Base-by-base conservation (phyloP, 2,113 vertebrate genomes). In the Eubucco bourcierii region DNA sequence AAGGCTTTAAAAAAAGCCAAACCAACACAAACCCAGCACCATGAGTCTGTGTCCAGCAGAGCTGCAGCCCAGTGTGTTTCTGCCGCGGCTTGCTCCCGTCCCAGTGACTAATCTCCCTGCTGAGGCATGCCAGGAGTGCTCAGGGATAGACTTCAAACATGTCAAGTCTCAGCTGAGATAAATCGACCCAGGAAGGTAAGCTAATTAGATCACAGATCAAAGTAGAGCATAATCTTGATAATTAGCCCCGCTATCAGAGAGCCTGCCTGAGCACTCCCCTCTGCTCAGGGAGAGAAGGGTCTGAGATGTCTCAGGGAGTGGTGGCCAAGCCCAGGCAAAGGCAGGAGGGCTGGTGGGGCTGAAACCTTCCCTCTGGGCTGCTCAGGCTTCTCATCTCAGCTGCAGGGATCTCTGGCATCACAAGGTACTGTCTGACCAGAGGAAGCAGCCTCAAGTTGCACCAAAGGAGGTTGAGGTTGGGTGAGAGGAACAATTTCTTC, bases 211-310 rank as follows among this genome's bases (percentile, higher is more conserved):
- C 20, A 56, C 20, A 80, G 87, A 90, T 96, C 91, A 93, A 93
- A 95, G 90, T 4, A 55, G 7, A 65, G 56, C 19, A 16, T 80
- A 16, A 72, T 91, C 91, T 68, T 61, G 53, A 75, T 75, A 79
- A 95, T 88, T 65, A 95, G 61, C 61, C 31, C 15, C 1, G 76
- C 64, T 87, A 29, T 52, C 72, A 33, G 65, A 25, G 59, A 71
- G 56, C 67, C 52, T 0, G 1, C 19, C 8, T 11, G 53, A 39
- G 56, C 0, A 7, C 14, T 50, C 34, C 10, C 50, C 50, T 27
- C 15, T 12, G 46, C 53, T 17, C 0, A 0, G 34, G 59, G 64
- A 68, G 37, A 0, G 2, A 20, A 60, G 0, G 4, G 16, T 39
- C 64, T 1, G 7, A 60, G 58, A 27, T 2, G 1, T 7, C 19